A percentile compares a stretch with the other conserved stretches of the same genome.
These are phyloP conservation scores for Rhipidura dahli DNA, from an alignment of 2,113 vertebrate genomes.

Conservation along the genomic window DNA sequence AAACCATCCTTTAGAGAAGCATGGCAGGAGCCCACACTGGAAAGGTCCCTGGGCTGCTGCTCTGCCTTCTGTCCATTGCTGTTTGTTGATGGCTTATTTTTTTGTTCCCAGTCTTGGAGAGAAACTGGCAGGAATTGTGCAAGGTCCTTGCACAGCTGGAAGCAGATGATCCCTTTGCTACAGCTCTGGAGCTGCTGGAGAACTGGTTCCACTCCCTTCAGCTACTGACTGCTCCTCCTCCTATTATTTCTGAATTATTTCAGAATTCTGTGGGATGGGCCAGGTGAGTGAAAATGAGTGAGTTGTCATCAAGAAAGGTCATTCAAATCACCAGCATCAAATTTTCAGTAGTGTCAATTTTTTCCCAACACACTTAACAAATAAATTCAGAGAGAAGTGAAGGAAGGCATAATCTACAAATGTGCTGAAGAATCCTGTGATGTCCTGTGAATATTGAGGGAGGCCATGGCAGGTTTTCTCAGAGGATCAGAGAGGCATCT, in stretches of 20 bases:
- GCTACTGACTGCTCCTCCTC: not conserved
- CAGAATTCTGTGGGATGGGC: not conserved
- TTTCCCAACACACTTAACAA: not conserved
- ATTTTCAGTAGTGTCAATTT: not conserved
- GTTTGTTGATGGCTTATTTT: not conserved
- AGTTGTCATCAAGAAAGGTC: not conserved
- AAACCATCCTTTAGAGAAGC: not conserved
- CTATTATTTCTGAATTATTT: not conserved
- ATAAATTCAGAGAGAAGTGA: not conserved
- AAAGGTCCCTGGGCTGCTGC: not conserved
- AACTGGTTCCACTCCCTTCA: not conserved
- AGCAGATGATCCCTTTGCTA: not conserved
- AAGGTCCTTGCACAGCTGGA: not conserved
- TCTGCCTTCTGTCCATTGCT: not conserved
- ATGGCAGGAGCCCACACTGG: not conserved
- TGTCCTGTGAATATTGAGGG: rapidly evolving
- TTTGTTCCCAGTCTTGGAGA: not conserved
- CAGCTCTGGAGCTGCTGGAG: not conserved
- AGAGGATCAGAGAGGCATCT: not conserved
- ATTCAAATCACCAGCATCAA: not conserved
- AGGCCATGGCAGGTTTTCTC: not conserved
- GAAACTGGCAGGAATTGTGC: not conserved
- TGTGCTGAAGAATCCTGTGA: not conserved
- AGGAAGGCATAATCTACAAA: not conserved
- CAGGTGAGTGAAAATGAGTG: not conserved